phyloP scores from a whole-genome alignment of 2,797 vertebrate species.

The Halcyon badia region DNA sequence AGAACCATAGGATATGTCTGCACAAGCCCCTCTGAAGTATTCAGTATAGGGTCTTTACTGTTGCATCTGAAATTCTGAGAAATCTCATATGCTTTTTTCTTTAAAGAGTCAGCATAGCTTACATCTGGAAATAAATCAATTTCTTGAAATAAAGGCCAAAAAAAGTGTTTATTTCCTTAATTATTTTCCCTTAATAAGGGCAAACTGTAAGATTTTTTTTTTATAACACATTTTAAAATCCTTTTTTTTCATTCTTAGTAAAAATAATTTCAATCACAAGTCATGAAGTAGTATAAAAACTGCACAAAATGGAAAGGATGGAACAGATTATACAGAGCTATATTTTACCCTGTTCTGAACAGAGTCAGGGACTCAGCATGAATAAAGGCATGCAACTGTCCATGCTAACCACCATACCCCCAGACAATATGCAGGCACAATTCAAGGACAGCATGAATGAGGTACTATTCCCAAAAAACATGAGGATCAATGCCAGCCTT shows the following conservation, averaged over 20 bases:
- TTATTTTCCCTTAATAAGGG: background rate
- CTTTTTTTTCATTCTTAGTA: background rate
- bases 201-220: background rate
- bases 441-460: background rate
- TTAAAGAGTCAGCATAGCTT: background rate
- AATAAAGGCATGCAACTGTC: background rate
- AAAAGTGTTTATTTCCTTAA: background rate
- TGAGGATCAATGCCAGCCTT: background rate
- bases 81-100: background rate
- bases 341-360: background rate
- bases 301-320: background rate
- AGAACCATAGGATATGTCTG: background rate
- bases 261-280: background rate
- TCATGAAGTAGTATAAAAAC: background rate
- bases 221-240: background rate
- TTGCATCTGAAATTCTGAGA: background rate
- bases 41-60: background rate
- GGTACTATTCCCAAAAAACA: background rate
- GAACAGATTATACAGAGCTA: background rate
- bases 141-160: background rate
- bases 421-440: background rate
- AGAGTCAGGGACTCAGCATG: background rate
- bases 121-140: background rate
- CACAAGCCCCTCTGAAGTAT: accelerated
- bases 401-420: accelerated